Percentiles rank a stretch among this genome's conserved stretches.
Conservation (phyloP, 2,888 invertebrate species). For the Physocephala rufipes region DNA sequence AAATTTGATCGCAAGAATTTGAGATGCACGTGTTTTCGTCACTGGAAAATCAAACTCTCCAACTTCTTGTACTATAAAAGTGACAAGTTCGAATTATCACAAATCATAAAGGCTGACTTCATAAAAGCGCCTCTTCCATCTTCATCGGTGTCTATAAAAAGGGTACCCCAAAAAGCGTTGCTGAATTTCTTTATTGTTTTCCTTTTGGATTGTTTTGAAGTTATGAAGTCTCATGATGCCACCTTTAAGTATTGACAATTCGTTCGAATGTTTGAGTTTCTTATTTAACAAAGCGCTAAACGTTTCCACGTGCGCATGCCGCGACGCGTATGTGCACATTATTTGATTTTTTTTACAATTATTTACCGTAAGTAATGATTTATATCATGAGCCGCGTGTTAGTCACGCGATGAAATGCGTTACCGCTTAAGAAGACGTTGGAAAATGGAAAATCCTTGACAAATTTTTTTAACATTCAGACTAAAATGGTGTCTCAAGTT, state of each 20-base stretch:
- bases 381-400: background rate
- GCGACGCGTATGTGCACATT: slow-evolving; percentile 2
- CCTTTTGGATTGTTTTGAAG: slow-evolving; percentile 5
- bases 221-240: background rate
- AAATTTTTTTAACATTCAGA: background rate
- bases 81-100: background rate
- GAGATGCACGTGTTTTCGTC: background rate
- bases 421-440: background rate
- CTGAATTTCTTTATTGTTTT: too few species aligned
- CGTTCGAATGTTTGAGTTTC: background rate
- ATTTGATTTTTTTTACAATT: background rate
- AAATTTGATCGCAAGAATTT: slow-evolving; percentile 16
- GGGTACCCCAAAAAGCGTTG: too few species aligned
- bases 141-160: slow-evolving; percentile 5
- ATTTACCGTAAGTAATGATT: background rate
- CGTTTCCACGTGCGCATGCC: slow-evolving; percentile 21
- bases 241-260: too few species aligned
- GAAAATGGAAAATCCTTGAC: background rate
- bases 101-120: background rate
- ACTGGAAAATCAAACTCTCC: background rate
- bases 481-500: background rate
- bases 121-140: slow-evolving; percentile 6
- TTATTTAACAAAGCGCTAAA: slow-evolving; percentile 7
- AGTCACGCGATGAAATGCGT: background rate
- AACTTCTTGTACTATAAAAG: background rate